Conservation (phyloP, 2,888 invertebrate genomes). For the Diploptera punctata region DNA sequence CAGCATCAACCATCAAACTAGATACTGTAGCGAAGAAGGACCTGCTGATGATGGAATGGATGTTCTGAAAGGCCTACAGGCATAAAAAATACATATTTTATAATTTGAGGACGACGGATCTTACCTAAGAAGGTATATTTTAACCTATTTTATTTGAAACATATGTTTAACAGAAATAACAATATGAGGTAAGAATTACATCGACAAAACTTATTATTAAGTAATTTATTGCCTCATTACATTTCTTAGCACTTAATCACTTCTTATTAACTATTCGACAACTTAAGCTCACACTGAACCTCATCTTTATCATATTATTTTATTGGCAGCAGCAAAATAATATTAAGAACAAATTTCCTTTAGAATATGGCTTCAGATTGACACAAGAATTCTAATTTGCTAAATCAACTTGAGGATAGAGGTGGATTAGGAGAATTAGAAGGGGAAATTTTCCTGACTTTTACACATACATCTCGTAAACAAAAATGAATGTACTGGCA, state of each 20-base stretch:
- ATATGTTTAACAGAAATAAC: too few relatives aligned
- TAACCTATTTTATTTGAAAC: too few relatives aligned
- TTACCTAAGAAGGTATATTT: too few relatives aligned
- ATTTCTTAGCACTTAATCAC: not conserved
- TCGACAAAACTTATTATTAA: too few relatives aligned
- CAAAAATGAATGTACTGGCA: not conserved
- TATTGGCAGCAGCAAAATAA: not conserved
- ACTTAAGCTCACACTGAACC: not conserved
- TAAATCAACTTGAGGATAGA: not conserved
- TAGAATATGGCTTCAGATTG: not conserved
- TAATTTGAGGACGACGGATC: too few relatives aligned
- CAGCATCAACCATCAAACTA: too few relatives aligned
- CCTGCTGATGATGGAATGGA: too few relatives aligned
- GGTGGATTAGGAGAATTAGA: not conserved
- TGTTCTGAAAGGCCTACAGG: too few relatives aligned
- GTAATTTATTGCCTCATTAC: not conserved
- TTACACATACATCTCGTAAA: constrained; percentile 1
- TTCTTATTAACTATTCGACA: not conserved
- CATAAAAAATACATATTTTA: too few relatives aligned
- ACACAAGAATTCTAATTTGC: not conserved
- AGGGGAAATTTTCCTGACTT: not conserved
- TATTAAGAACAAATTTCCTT: not conserved
- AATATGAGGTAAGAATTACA: too few relatives aligned
- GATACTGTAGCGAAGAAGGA: too few relatives aligned
- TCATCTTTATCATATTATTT: not conserved